Conservation (phyloP, 1,140 invertebrate species). For the Telenomus remus region DNA sequence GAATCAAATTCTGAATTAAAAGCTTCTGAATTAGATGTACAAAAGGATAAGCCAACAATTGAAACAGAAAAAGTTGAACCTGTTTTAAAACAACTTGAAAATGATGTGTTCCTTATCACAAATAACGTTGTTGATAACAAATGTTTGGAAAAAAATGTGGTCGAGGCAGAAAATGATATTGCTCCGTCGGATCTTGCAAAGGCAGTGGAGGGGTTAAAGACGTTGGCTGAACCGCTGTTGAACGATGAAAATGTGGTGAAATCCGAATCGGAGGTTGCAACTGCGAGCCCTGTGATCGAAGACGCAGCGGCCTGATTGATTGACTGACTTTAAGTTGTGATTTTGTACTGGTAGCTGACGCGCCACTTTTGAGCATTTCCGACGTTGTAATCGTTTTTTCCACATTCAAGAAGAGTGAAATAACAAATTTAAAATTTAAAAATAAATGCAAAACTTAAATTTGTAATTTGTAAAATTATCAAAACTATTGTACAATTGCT, state of each 20-base stretch:
- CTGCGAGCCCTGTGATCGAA: slow-evolving; percentile 16
- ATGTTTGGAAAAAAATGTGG: too few relatives aligned
- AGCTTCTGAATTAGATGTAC: not conserved
- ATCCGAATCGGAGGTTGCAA: slow-evolving; percentile 19
- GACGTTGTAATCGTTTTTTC: slow-evolving; percentile 22
- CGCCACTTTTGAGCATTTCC: slow-evolving; percentile 29
- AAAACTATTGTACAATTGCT: slow-evolving; percentile 20
- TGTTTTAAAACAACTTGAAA: too few relatives aligned
- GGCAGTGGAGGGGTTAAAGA: not conserved
- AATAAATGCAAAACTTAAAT: not conserved
- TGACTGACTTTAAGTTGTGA: slow-evolving; percentile 15
- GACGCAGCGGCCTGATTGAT: slow-evolving; percentile 29
- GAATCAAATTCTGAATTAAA: not conserved
- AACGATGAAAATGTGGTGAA: slow-evolving; percentile 4
- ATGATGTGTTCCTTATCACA: too few relatives aligned
- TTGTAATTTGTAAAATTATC: slow-evolving; percentile 38
- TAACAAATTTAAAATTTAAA: slow-evolving; percentile 2
- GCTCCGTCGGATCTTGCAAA: slow-evolving; percentile 1
- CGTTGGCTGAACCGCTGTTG: not conserved
- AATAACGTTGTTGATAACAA: too few relatives aligned
- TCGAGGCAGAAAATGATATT: too few relatives aligned
- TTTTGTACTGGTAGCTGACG: not conserved
- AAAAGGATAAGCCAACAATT: too few relatives aligned
- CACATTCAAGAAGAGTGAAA: slow-evolving; percentile 5
- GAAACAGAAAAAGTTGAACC: too few relatives aligned